Percentiles rank a stretch among this genome's conserved stretches.
Evolutionary conservation across 2,113 vertebrate species (phyloP).

Genomic region (Rostratula benghalensis): DNA sequence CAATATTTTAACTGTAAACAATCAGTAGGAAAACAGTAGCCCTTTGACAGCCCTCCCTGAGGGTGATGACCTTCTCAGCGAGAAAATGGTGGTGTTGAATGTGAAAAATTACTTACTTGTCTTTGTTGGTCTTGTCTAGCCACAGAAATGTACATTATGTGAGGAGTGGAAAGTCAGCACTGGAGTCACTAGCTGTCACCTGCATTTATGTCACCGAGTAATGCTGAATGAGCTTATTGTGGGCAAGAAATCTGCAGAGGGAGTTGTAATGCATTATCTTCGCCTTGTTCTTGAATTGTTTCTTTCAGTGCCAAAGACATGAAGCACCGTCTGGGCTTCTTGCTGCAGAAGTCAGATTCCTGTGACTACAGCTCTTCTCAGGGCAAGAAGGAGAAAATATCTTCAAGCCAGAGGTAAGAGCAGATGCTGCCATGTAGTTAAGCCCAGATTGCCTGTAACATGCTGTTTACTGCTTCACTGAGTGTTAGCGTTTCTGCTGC

Average conservation of each 20-base stretch:
- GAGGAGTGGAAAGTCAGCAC: not conserved
- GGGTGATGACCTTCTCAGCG: not conserved
- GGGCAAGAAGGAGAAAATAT: conserved; percentile 77
- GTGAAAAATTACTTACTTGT: not conserved
- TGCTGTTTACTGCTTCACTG: not conserved
- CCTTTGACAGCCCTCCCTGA: not conserved
- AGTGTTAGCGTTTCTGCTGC: not conserved
- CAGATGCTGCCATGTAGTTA: not conserved
- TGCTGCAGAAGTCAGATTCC: conserved; percentile 89
- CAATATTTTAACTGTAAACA: not conserved
- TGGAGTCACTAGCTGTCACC: not conserved
- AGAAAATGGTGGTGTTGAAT: not conserved
- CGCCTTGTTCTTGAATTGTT: not conserved
- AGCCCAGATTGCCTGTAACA: not conserved
- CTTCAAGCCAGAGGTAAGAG: conserved; percentile 81
- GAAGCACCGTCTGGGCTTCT: conserved; percentile 89
- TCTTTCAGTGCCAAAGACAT: conserved; percentile 89
- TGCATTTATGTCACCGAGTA: not conserved
- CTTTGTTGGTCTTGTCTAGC: not conserved
- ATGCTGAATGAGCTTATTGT: not conserved
- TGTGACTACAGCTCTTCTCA: conserved; percentile 76
- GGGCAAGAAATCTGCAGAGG: not conserved
- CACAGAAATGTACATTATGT: not conserved
- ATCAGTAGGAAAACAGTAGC: not conserved
- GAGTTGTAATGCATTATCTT: not conserved